Evolutionary conservation across 2,888 invertebrate species (phyloP), one percentile per base, ranked within the genome.

Genomic region (Melieria omissa): DNA sequence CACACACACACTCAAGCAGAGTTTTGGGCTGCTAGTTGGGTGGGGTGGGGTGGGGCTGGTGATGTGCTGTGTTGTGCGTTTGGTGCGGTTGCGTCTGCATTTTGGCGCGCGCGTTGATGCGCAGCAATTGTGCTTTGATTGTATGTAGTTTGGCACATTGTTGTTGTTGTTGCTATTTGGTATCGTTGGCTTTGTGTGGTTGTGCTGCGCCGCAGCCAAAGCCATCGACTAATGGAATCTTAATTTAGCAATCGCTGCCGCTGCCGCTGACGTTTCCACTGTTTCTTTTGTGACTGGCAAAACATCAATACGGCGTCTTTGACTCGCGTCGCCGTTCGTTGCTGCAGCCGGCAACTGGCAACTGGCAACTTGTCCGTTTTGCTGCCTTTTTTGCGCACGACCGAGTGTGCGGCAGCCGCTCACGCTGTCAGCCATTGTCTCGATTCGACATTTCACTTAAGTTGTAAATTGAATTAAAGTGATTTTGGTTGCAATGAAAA

Each of bases 221-320:
- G 71, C 63, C 58, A 57, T 60, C 63, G 74, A 77, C 85, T 85
- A 86, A 86, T 86, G 84, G 82, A 84, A 83, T 86, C 85, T 86
- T 85, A 84, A 85, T 84, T 86, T 85, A 83, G 86, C 77, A 77
- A 76, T 75, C 52, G 46, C 52, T 67, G 62, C 54, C 5, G 6
- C 14, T 9, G 45, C 16, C 4, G 55, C 45, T 52, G 47, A 14
- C 44, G 12, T 54, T 14, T 16, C 4, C 45, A 6, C 47, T 58
- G 49, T 49, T 66, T 29, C 29, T 29, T 29, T 58, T 58, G 66
- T 14, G 49, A 66, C 12, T 46, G n/a, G 47, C 46, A 47, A 57
- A 66, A 57, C 64, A 66, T n/a, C 5, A n/a, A 47, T 4, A 58
- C 41, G 60, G 62, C n/a, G 49, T 16, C 46, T 29, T 44, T 61